Evolutionary conservation across 1,140 invertebrate species (phyloP).

Genomic region (Drosophila teissieri): DNA sequence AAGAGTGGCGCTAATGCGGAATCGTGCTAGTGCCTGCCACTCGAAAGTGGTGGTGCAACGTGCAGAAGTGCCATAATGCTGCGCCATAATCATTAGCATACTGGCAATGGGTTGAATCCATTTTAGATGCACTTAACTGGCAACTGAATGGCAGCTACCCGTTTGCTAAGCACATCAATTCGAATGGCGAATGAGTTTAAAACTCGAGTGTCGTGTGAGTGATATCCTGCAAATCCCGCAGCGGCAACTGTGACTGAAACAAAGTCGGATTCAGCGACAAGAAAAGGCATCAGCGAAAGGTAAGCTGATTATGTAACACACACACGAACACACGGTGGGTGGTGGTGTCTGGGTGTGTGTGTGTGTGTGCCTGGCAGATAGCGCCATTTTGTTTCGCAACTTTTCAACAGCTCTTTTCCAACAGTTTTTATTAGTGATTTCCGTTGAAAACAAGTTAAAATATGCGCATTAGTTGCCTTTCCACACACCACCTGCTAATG

Average conservation of each 20-base stretch:
- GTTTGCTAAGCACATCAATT: constrained; percentile 5
- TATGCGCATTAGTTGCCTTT: constrained; percentile 54
- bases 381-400: constrained; percentile 78
- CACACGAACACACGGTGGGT: constrained; percentile 2
- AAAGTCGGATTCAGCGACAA: constrained; percentile 49
- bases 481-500: constrained; percentile 18
- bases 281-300: constrained; percentile 45
- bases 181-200: constrained; percentile 9
- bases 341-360: constrained; percentile 12
- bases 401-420: constrained; percentile 76
- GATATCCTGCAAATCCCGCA: constrained; percentile 65
- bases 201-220: constrained; percentile 23
- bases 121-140: not conserved
- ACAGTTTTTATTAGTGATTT: constrained; percentile 79
- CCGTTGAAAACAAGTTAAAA: constrained; percentile 74
- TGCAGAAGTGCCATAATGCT: constrained; percentile 27
- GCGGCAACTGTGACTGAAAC: constrained; percentile 45
- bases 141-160: not conserved
- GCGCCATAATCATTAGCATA: constrained; percentile 35
- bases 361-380: constrained; percentile 60
- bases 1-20: constrained; percentile 37
- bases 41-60: constrained; percentile 30
- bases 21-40: constrained; percentile 26
- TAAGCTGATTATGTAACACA: constrained; percentile 77
- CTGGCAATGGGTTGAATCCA: not conserved